Percentiles rank a stretch among this genome's conserved stretches.
Evolutionary conservation across 2,888 invertebrate genomes (phyloP).

Genomic region (Phlogophora meticulosa): DNA sequence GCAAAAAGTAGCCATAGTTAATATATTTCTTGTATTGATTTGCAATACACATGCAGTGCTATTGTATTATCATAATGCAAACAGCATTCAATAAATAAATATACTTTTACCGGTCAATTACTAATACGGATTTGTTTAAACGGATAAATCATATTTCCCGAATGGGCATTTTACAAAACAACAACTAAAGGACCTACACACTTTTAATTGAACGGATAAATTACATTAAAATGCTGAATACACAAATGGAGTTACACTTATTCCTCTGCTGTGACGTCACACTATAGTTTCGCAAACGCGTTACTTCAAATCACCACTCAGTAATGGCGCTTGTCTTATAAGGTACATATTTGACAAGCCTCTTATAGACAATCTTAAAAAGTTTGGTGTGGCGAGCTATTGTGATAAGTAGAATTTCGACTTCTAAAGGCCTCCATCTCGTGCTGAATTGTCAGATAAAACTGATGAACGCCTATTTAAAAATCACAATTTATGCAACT

Average conservation of each 20-base stretch:
- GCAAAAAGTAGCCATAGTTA: too few relatives aligned
- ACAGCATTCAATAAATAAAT: background rate
- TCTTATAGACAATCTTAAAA: background rate
- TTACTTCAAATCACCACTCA: background rate
- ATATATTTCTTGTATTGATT: too few relatives aligned
- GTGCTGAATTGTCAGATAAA: too few relatives aligned
- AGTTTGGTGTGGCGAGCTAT: background rate
- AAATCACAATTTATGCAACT: background rate
- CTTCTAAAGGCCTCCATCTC: too few relatives aligned
- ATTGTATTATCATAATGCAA: background rate
- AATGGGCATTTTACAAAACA: background rate
- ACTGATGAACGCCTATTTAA: too few relatives aligned
- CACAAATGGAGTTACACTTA: too few relatives aligned
- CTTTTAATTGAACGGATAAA: slow-evolving; percentile 6
- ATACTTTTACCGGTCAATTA: background rate
- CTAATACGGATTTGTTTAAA: background rate
- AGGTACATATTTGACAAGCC: background rate
- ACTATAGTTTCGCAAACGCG: background rate
- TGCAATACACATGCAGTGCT: too few relatives aligned
- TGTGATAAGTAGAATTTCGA: too few relatives aligned
- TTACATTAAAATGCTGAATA: background rate
- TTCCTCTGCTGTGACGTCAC: background rate
- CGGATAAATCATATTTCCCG: background rate
- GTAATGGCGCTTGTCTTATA: slow-evolving; percentile 13
- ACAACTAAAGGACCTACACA: background rate